These are phyloP conservation scores for Malurus leucopterus DNA, from an alignment of 2,797 vertebrate species.

Conservation along the genomic window DNA sequence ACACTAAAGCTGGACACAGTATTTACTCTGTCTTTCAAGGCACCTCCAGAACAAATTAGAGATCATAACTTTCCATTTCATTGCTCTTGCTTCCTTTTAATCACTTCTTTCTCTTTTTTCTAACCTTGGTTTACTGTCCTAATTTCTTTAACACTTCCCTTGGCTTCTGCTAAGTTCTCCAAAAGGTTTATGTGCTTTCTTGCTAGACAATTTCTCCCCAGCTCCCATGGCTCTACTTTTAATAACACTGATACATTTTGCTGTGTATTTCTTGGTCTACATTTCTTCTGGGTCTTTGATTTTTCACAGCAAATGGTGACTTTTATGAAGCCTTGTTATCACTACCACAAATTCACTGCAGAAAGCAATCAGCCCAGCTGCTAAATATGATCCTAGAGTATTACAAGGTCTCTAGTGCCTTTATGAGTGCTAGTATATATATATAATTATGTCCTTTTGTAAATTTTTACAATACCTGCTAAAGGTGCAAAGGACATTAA, in stretches of 20 bases:
- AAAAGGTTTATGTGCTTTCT: slow-evolving; percentile 17
- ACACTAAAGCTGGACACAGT: not conserved
- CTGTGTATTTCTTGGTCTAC: not conserved
- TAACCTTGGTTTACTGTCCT: not conserved
- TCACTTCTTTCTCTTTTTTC: not conserved
- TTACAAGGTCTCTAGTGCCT: not conserved
- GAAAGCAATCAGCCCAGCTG: not conserved
- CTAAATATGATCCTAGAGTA: not conserved
- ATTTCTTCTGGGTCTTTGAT: slow-evolving; percentile 10
- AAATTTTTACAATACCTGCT: not conserved
- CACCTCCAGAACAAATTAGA: not conserved
- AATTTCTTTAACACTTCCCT: slow-evolving; percentile 44
- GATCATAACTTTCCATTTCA: not conserved
- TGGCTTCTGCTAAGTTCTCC: slow-evolving; percentile 8
- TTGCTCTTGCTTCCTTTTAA: not conserved
- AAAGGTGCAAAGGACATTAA: not conserved
- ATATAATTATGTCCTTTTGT: not conserved
- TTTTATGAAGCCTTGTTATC: slow-evolving; percentile 11
- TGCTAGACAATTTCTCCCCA: not conserved
- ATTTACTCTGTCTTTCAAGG: not conserved
- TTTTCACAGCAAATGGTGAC: not conserved
- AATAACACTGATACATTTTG: slow-evolving; percentile 17
- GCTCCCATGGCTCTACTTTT: slow-evolving; percentile 2
- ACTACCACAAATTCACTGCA: not conserved
- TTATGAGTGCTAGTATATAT: not conserved